Conservation (phyloP, 2,888 invertebrate species). For the Macrosiphum euphorbiae region DNA sequence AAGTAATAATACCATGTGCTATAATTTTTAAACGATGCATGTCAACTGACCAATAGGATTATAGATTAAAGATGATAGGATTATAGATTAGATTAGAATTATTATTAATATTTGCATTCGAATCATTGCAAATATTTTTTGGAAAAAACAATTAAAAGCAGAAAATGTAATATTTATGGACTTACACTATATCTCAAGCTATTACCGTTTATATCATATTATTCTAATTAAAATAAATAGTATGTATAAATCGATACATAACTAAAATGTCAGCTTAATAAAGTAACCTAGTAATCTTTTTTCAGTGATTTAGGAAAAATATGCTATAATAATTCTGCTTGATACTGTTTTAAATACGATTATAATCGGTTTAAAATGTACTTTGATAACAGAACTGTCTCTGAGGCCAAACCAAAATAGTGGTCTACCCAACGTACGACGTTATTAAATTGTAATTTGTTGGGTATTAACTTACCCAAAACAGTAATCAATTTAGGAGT, state of each 20-base stretch:
- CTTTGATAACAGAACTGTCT: constrained; percentile 2
- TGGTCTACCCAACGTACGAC: not conserved
- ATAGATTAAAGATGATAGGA: too few relatives aligned
- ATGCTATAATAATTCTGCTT: not conserved
- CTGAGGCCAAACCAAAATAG: not conserved
- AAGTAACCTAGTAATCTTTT: not conserved
- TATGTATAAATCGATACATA: not conserved
- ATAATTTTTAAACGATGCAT: not conserved
- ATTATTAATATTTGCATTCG: not conserved
- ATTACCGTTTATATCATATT: not conserved
- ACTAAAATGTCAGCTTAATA: not conserved
- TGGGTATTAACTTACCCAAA: constrained; percentile 7
- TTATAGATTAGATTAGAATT: too few relatives aligned
- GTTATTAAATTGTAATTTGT: constrained; percentile 9
- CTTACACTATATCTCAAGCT: not conserved
- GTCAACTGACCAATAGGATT: not conserved
- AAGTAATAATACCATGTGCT: not conserved
- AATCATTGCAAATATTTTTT: not conserved
- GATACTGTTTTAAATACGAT: not conserved
- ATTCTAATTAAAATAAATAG: not conserved
- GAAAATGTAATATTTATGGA: not conserved
- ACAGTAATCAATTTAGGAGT: constrained; percentile 1
- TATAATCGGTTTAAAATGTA: not conserved
- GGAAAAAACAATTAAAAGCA: not conserved
- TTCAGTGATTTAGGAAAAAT: not conserved